These are phyloP conservation scores for Melinaea menophilus DNA, from an alignment of 2,888 invertebrate species.

Conservation along the genomic window DNA sequence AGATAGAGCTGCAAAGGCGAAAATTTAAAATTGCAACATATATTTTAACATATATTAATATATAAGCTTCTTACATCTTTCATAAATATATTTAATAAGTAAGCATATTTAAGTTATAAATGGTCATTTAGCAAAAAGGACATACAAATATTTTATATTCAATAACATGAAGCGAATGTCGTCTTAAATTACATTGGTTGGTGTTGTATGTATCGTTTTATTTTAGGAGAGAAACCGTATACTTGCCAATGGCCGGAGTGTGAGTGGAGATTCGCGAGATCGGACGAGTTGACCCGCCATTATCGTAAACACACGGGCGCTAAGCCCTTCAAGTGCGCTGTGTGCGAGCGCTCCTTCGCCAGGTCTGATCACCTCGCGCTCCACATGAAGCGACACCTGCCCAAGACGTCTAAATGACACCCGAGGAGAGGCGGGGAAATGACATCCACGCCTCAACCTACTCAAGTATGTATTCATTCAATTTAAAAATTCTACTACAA, in stretches of 20 bases:
- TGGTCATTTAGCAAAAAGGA: background rate
- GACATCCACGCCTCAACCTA: conserved; percentile 57
- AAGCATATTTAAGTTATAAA: background rate
- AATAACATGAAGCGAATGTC: conserved; percentile 16
- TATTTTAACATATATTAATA: too few species aligned
- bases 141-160: background rate
- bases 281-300: conserved; percentile 97
- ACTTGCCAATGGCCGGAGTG: conserved; percentile 99
- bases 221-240: conserved; percentile 97
- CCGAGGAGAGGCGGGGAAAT: conserved; percentile 69
- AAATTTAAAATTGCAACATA: background rate
- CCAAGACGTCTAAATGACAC: conserved; percentile 88
- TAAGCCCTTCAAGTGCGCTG: conserved; percentile 97
- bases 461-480: conserved; percentile 52
- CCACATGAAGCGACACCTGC: conserved; percentile 97
- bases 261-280: conserved; percentile 97
- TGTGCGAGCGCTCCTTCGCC: conserved; percentile 96
- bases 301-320: conserved; percentile 98
- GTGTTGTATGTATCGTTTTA: conserved; percentile 10
- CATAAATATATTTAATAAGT: background rate
- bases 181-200: background rate
- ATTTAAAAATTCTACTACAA: background rate
- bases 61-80: too few species aligned
- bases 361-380: conserved; percentile 96
- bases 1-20: conserved; percentile 19